Evolutionary conservation across 1,140 invertebrate genomes (phyloP), one percentile per base, ranked within the genome.

Genomic region (Intoshia linei): DNA sequence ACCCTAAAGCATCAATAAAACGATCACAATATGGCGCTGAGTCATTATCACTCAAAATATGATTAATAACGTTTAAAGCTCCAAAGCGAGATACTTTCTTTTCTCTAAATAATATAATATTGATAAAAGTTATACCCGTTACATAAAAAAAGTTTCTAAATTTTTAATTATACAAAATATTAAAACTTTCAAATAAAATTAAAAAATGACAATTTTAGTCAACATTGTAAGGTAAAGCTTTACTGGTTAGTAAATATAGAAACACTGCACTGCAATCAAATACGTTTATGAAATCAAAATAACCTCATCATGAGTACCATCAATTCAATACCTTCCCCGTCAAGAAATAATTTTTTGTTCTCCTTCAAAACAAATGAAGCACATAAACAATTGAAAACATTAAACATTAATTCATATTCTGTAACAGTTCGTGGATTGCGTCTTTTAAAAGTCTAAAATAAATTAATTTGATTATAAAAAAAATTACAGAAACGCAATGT

Each of bases 401-500:
- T 95, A 54, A 93, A 84, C 83, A 98, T 93, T 49, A 81, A 73
- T 59, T 98, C 90, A 48, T 76, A 69, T 55, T 98, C 87, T 56
- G 95, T 83, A 7, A 67, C 67, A 37, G 68, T 70, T 32, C 59
- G 63, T 1, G 84, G 84, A 62, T 93, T 79, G 50, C 90, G 76
- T 31, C 76, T 62, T 55, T 95, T 93, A 57, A 84, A 95, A 45
- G 50, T 72, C 73, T 75, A 48, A 19, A 62, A 38, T 50, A 40
- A 42, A 45, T 39, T 40, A 19, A 38, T 17, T 15, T 6, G 18
- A 11, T 7, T 11, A 44, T 34, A 41, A 39, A 40, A 25, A 40
- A 34, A 7, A 21, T 35, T 21, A 35, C 11, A 35, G 10, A 7
- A 7, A 11, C 17, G 23, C 13, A 23, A 11, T 7, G 11, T 13